Conservation (phyloP, 1,140 invertebrate species). For the Lepidurus couesii region DNA sequence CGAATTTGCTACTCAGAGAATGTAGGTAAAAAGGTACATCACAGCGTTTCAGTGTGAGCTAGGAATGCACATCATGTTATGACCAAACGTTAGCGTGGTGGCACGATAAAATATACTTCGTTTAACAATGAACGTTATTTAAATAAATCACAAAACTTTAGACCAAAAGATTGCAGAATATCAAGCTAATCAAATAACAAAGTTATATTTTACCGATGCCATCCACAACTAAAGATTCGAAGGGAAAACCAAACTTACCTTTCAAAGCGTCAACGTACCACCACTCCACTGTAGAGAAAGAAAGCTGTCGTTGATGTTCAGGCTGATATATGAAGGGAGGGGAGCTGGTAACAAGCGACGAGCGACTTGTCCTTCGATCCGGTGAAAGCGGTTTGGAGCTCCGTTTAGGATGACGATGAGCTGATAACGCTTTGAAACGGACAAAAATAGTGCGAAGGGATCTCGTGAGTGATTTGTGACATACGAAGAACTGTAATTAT, state of each 20-base stretch:
- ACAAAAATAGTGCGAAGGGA: too few relatives aligned
- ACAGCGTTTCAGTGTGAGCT: slow-evolving; percentile 21
- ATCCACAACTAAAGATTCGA: neutral
- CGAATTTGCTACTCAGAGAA: neutral
- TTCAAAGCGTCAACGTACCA: neutral
- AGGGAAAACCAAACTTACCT: neutral
- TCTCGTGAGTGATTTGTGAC: too few relatives aligned
- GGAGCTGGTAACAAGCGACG: too few relatives aligned
- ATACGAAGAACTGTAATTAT: slow-evolving; percentile 45
- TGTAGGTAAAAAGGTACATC: slow-evolving; percentile 9
- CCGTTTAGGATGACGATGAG: too few relatives aligned
- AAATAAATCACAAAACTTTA: neutral
- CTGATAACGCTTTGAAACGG: too few relatives aligned
- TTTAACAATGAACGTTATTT: neutral
- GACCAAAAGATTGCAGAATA: too few relatives aligned
- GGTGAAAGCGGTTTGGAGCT: too few relatives aligned
- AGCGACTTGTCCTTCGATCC: too few relatives aligned
- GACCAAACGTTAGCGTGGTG: neutral
- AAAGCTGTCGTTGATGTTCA: neutral
- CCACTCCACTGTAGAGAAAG: neutral
- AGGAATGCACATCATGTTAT: neutral
- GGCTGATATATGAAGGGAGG: neutral
- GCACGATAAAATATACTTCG: neutral
- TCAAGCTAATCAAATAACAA: neutral
- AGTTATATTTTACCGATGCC: neutral